These are phyloP conservation scores for Chitala chitala DNA, from an alignment of 2,113 vertebrate genomes.

Conservation along the genomic window DNA sequence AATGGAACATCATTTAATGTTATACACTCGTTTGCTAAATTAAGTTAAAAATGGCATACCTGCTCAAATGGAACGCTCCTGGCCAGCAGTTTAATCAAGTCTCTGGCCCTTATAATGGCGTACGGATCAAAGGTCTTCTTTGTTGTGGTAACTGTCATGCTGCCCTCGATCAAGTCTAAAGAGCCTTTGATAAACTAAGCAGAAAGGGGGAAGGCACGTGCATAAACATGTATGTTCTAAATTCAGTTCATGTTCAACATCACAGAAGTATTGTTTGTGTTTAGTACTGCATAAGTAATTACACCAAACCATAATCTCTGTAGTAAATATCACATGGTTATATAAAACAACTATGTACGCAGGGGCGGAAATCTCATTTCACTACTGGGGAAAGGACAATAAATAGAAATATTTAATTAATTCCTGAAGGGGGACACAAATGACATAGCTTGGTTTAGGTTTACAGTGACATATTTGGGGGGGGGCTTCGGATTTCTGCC, in stretches of 20 bases:
- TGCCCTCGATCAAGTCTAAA: slow-evolving; percentile 92
- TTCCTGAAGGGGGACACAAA: no score
- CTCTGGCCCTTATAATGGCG: slow-evolving; percentile 81
- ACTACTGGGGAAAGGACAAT: no score
- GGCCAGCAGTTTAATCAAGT: slow-evolving; percentile 88
- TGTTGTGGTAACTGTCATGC: slow-evolving; percentile 84
- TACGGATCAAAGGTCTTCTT: slow-evolving; percentile 95
- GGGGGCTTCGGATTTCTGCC: no score
- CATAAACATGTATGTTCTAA: not conserved
- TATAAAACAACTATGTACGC: no score
- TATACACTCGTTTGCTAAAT: not conserved
- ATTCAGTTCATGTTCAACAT: not conserved
- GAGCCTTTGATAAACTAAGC: slow-evolving; percentile 73
- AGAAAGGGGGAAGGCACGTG: slow-evolving; percentile 24
- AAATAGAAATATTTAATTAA: no score
- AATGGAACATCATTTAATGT: no score
- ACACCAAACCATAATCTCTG: not conserved
- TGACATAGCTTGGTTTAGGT: no score
- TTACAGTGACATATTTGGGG: no score
- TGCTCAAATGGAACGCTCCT: slow-evolving; percentile 95
- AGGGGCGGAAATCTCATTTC: no score
- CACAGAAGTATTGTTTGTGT: not conserved
- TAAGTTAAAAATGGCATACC: slow-evolving; percentile 54
- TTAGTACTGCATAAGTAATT: not conserved
- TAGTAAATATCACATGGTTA: not conserved